phyloP scores from a whole-genome alignment of 2,888 invertebrate genomes.

The Schrankia costaestrigalis region DNA sequence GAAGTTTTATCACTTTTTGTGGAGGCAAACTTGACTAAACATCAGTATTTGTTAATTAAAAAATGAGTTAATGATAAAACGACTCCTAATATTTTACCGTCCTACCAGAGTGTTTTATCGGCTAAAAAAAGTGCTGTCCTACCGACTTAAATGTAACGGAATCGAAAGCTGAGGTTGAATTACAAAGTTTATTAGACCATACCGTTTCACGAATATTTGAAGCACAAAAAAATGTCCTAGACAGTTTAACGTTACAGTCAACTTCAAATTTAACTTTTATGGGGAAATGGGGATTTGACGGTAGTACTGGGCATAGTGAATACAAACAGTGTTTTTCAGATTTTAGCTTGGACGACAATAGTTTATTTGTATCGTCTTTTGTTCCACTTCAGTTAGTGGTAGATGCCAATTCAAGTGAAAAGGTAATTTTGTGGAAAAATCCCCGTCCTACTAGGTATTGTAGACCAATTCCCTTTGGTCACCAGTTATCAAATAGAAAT shows the following conservation, averaged over 20 bases:
- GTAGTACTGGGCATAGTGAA: slow-evolving; percentile 10
- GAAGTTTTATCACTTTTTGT: slow-evolving; percentile 8
- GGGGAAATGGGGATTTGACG: slow-evolving; percentile 14
- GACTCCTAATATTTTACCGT: slow-evolving; percentile 2
- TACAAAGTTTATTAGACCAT: slow-evolving; percentile 10
- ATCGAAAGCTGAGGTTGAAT: slow-evolving; percentile 3
- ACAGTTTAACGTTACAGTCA: slow-evolving; percentile 4
- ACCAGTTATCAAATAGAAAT: too few relatives aligned
- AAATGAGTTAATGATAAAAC: slow-evolving; percentile 3
- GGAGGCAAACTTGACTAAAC: slow-evolving; percentile 8
- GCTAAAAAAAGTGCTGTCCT: slow-evolving; percentile 7
- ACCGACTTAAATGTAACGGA: slow-evolving; percentile 1
- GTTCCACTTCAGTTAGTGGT: slow-evolving; percentile 1
- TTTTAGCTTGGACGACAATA: neutral
- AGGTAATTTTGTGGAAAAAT: neutral
- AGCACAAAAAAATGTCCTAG: slow-evolving; percentile 8
- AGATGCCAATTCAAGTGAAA: neutral
- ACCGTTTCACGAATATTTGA: slow-evolving; percentile 5
- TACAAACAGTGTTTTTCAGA: slow-evolving; percentile 6
- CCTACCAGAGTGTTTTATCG: slow-evolving; percentile 6
- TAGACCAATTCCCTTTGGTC: too few relatives aligned
- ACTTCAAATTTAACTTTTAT: slow-evolving; percentile 2
- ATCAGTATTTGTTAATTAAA: slow-evolving; percentile 9
- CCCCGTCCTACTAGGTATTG: slow-evolving; percentile 1
- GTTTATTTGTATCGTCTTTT: slow-evolving; percentile 1